Percentiles rank a stretch among this genome's conserved stretches.
These are phyloP conservation scores for Tetrax tetrax DNA, from an alignment of 2,113 vertebrate genomes.

Conservation along the genomic window DNA sequence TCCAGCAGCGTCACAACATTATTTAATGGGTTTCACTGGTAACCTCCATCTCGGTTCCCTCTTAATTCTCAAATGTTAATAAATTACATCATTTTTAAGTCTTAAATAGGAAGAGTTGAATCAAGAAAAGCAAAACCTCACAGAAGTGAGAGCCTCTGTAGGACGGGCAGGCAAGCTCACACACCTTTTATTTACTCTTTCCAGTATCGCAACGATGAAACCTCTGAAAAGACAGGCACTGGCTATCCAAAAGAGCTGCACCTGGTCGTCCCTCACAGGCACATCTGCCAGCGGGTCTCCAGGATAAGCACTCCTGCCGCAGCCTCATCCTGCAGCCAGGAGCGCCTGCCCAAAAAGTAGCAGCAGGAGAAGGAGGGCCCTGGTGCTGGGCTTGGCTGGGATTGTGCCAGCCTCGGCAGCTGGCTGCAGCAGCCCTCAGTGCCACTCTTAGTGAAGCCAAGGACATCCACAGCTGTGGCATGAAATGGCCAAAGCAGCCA, in stretches of 20 bases:
- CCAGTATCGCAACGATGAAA: neutral
- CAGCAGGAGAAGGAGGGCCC: neutral
- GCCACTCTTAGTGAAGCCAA: neutral
- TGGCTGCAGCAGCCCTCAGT: fast-evolving
- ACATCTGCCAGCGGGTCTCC: fast-evolving
- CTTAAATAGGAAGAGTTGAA: neutral
- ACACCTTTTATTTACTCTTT: neutral
- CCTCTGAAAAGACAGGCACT: neutral
- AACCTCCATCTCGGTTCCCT: neutral
- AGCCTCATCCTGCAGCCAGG: neutral
- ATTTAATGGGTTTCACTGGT: neutral
- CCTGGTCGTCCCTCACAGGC: fast-evolving
- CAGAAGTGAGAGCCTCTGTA: neutral
- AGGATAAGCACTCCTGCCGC: neutral
- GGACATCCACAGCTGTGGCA: fast-evolving
- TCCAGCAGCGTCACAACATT: neutral
- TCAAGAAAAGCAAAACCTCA: neutral
- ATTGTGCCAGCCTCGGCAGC: neutral
- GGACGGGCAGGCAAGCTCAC: neutral
- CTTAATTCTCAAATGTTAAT: neutral
- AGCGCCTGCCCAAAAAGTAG: neutral
- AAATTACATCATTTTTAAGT: neutral
- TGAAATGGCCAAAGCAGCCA: neutral
- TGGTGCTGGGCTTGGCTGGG: neutral
- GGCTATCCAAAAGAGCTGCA: neutral